Conservation (phyloP, 2,113 vertebrate species). For the Myiozetetes cayanensis region DNA sequence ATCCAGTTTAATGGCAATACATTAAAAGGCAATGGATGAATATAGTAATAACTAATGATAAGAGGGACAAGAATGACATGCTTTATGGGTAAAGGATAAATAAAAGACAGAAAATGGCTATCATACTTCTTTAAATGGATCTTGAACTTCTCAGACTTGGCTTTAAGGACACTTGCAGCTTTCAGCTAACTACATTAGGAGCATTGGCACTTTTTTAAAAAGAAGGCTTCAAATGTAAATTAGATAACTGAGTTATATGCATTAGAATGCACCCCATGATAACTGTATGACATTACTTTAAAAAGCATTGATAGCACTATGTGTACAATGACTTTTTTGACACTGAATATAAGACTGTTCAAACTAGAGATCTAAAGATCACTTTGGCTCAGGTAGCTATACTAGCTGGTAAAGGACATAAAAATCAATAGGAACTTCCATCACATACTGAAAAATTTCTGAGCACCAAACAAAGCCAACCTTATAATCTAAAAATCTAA, state of each 20-base stretch:
- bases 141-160: not conserved
- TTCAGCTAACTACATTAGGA: not conserved
- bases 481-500: not conserved
- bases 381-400: not conserved
- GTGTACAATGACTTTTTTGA: not conserved
- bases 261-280: not conserved
- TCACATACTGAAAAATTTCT: not conserved
- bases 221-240: not conserved
- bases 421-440: not conserved
- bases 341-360: not conserved
- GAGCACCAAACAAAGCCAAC: not conserved
- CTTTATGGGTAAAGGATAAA: conserved; percentile 35
- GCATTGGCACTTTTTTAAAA: not conserved
- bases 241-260: not conserved
- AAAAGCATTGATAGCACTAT: not conserved
- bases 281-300: not conserved
- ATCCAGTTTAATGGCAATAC: conserved; percentile 7
- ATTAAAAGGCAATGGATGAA: conserved; percentile 38
- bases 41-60: conserved; percentile 17
- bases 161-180: not conserved
- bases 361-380: not conserved
- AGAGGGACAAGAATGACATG: not conserved
- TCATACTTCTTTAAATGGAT: not conserved
- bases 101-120: not conserved
- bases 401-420: not conserved